phyloP scores from a whole-genome alignment of 2,113 vertebrate species.

The Lasiurus borealis region DNA sequence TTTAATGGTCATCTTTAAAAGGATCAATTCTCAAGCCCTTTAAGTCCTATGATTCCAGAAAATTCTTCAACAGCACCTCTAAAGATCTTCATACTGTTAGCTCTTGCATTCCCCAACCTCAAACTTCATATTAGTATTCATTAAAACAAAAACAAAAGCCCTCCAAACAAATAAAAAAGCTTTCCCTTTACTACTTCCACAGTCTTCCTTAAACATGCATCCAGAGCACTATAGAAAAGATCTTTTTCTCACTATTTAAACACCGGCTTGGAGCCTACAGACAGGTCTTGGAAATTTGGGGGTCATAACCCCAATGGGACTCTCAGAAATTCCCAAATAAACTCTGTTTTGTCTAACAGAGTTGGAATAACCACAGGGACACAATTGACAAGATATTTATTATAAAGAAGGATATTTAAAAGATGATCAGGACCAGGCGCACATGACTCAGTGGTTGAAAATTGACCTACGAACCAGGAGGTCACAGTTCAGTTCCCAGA shows the following conservation, averaged over 20 bases:
- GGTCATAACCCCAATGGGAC: not conserved
- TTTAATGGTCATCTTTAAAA: not conserved
- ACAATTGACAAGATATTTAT: not conserved
- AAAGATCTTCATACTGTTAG: not conserved
- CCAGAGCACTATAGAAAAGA: not conserved
- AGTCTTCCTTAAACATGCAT: not conserved
- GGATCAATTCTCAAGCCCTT: not conserved
- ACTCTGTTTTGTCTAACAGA: not conserved
- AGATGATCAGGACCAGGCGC: not conserved
- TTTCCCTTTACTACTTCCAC: not conserved
- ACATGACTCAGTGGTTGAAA: too few species aligned
- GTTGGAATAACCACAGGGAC: not conserved
- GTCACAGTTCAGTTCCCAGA: too few species aligned
- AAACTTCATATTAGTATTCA: not conserved
- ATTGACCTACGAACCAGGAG: too few species aligned
- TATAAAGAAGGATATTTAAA: not conserved
- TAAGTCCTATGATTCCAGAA: not conserved
- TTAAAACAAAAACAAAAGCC: not conserved
- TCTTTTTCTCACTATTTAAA: not conserved
- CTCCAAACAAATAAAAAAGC: not conserved
- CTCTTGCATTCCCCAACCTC: not conserved
- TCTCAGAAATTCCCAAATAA: not conserved
- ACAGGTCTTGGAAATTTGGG: not conserved
- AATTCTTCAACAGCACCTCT: not conserved
- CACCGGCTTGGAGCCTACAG: not conserved